Conservation (phyloP, 1,140 invertebrate species). For the Lordiphosa mommai region DNA sequence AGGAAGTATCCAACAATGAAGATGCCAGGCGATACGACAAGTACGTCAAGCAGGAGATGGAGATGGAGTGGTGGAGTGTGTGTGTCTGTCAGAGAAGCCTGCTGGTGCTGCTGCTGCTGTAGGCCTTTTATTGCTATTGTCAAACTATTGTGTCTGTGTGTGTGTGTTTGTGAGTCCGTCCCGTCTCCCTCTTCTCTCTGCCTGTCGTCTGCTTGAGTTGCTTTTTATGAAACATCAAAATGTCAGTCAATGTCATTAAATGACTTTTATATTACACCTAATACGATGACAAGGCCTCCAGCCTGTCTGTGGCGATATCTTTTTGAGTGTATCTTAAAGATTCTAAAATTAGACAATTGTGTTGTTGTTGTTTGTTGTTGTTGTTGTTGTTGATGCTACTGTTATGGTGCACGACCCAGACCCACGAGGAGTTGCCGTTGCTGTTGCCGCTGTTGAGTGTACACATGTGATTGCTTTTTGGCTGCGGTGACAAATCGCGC, state of each 20-base stretch:
- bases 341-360: constrained; percentile 78
- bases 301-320: constrained; percentile 54
- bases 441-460: constrained; percentile 14
- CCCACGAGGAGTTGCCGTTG: background rate
- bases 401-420: constrained; percentile 35
- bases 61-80: constrained; percentile 11
- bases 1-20: constrained; percentile 58
- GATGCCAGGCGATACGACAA: constrained; percentile 71
- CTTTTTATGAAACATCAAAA: constrained; percentile 78
- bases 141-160: constrained; percentile 64
- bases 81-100: constrained; percentile 4
- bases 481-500: constrained; percentile 60
- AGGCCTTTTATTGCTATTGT: constrained; percentile 77
- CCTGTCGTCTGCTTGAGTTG: constrained; percentile 64
- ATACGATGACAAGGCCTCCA: constrained; percentile 72
- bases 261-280: constrained; percentile 78
- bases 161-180: constrained; percentile 12
- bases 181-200: background rate
- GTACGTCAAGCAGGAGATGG: constrained; percentile 48
- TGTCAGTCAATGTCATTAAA: constrained; percentile 78
- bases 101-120: constrained; percentile 31
- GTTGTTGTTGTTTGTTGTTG: constrained; percentile 22
- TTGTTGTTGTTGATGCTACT: constrained; percentile 8
- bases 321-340: constrained; percentile 78
- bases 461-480: constrained; percentile 70